phyloP scores from a whole-genome alignment of 2,113 vertebrate species.

The Odocoileus virginianus region DNA sequence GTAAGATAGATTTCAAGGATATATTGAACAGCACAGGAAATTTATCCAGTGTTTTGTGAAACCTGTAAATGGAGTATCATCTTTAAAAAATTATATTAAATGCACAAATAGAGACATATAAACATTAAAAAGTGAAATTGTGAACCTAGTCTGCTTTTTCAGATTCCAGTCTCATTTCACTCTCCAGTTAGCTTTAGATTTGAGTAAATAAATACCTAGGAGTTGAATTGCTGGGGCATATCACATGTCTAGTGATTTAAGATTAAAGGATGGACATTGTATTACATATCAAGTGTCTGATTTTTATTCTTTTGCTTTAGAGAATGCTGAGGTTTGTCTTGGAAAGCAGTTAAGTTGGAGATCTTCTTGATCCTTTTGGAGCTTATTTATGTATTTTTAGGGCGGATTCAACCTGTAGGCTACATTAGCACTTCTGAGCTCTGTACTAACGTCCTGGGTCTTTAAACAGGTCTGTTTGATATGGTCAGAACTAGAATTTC shows the following conservation, averaged over 20 bases:
- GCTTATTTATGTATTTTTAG: neutral
- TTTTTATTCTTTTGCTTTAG: constrained; percentile 6
- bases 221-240: neutral
- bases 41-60: neutral
- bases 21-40: neutral
- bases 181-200: neutral
- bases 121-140: neutral
- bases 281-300: neutral
- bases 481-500: neutral
- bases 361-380: neutral
- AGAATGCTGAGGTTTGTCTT: neutral
- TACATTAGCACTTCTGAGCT: neutral
- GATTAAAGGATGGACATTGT: neutral
- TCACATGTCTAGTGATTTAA: constrained; percentile 15
- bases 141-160: neutral
- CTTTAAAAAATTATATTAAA: neutral
- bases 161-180: neutral
- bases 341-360: neutral
- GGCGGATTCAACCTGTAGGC: neutral
- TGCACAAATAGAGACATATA: neutral
- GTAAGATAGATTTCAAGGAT: neutral
- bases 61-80: neutral
- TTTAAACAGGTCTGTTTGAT: neutral
- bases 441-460: neutral
- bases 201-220: neutral